phyloP scores from a whole-genome alignment of 2,797 vertebrate genomes.

The Hippoglossus hippoglossus region DNA sequence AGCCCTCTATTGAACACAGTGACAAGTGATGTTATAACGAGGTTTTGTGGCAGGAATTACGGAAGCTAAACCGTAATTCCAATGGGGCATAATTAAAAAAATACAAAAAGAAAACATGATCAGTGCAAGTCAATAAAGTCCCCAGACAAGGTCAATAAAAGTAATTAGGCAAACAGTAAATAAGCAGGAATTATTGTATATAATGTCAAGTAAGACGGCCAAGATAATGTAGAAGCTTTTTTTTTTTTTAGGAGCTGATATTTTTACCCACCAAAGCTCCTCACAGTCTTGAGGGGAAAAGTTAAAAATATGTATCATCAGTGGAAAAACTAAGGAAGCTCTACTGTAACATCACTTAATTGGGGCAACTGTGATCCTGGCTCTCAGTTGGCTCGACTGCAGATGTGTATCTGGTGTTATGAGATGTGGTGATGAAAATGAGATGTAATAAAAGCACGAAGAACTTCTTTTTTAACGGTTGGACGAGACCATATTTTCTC shows the following conservation, averaged over 20 bases:
- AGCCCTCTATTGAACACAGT: neutral
- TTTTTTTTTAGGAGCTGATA: neutral
- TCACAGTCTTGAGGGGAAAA: slow-evolving; percentile 6
- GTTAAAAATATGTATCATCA: slow-evolving; percentile 11
- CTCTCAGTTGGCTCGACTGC: slow-evolving; percentile 7
- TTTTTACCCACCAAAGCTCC: neutral
- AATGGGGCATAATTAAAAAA: neutral
- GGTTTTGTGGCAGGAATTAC: neutral
- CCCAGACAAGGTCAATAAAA: slow-evolving; percentile 1
- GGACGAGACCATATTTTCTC: neutral
- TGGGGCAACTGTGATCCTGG: slow-evolving; percentile 7
- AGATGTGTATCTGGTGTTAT: slow-evolving; percentile 7
- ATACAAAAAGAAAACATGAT: neutral
- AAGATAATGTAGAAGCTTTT: neutral
- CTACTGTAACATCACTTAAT: slow-evolving; percentile 19
- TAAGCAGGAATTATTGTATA: too few relatives aligned
- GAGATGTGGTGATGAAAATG: neutral
- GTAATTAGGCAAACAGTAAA: neutral
- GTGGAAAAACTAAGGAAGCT: neutral
- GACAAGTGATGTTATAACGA: neutral
- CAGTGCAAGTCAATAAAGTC: slow-evolving; percentile 17
- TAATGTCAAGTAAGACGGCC: neutral
- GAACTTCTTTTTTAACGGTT: slow-evolving; percentile 19
- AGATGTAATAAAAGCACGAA: slow-evolving; percentile 17
- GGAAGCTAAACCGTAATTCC: neutral